Evolutionary conservation across 2,113 vertebrate genomes (phyloP).

Genomic region (Colossoma macropomum): DNA sequence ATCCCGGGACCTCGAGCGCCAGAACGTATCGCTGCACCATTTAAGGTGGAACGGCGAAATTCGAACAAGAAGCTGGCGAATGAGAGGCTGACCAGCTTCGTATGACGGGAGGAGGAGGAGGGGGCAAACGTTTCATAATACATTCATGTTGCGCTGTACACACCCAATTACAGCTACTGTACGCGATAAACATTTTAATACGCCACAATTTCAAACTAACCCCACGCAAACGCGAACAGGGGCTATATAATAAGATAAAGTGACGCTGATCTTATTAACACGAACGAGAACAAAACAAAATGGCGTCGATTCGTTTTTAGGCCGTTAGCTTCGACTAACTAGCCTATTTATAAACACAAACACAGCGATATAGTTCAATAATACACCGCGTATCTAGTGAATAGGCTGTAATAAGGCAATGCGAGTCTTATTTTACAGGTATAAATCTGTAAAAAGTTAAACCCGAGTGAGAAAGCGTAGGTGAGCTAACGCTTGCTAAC

Average conservation of each 20-base stretch:
- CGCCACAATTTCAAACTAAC: not conserved
- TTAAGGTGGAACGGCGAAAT: no score
- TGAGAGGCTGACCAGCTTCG: no score
- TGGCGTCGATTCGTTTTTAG: constrained; percentile 70
- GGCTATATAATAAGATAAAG: not conserved
- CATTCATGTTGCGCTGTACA: not conserved
- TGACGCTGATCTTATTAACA: not conserved
- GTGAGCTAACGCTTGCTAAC: constrained; percentile 17
- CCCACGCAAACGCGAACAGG: not conserved
- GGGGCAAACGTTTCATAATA: constrained; percentile 68
- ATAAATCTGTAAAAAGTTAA: not conserved
- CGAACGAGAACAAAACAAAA: constrained; percentile 82
- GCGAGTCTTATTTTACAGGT: not conserved
- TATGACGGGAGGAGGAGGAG: constrained; percentile 36
- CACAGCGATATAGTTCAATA: not conserved
- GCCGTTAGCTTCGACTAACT: constrained; percentile 37
- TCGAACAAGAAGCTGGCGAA: no score
- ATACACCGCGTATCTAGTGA: not conserved
- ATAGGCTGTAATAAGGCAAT: not conserved
- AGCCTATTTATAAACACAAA: not conserved
- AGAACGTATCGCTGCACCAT: no score
- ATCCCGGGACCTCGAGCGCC: no score
- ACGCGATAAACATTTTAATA: not conserved
- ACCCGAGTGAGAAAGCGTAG: not conserved
- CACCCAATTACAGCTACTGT: not conserved